phyloP scores from a whole-genome alignment of 2,113 vertebrate genomes.

The Menura novaehollandiae region DNA sequence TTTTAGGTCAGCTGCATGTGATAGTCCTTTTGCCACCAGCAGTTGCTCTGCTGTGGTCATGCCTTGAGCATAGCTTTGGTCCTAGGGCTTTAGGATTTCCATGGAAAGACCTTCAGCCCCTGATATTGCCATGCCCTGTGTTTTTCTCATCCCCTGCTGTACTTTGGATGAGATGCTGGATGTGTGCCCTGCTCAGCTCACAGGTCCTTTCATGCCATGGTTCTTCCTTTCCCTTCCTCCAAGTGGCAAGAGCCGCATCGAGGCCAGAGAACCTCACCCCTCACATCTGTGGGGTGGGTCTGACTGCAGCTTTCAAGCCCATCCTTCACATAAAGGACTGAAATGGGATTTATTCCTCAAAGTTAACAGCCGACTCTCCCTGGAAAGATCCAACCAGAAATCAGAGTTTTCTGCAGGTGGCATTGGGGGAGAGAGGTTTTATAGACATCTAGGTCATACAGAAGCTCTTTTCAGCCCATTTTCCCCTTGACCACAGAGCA shows the following conservation, averaged over 20 bases:
- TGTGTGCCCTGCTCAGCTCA: background rate
- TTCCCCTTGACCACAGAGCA: background rate
- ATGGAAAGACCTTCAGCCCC: background rate
- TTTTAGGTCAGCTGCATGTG: background rate
- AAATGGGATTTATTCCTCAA: background rate
- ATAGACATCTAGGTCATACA: background rate
- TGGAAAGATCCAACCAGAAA: background rate
- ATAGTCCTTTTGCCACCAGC: background rate
- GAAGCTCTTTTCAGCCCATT: background rate
- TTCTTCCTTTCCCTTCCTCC: background rate
- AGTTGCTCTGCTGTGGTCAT: background rate
- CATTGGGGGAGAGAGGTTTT: background rate
- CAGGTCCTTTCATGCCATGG: fast-evolving
- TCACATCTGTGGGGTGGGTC: background rate
- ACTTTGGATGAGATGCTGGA: background rate
- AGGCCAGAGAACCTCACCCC: background rate
- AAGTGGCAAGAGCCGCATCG: background rate
- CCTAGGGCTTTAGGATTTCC: background rate
- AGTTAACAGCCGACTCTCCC: background rate
- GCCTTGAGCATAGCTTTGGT: fast-evolving
- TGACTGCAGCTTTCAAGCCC: background rate
- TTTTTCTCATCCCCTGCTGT: background rate
- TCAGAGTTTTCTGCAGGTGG: background rate
- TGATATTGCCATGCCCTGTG: background rate
- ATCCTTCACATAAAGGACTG: background rate